Conservation (phyloP, 2,797 vertebrate genomes). For the Phoeniculus purpureus region DNA sequence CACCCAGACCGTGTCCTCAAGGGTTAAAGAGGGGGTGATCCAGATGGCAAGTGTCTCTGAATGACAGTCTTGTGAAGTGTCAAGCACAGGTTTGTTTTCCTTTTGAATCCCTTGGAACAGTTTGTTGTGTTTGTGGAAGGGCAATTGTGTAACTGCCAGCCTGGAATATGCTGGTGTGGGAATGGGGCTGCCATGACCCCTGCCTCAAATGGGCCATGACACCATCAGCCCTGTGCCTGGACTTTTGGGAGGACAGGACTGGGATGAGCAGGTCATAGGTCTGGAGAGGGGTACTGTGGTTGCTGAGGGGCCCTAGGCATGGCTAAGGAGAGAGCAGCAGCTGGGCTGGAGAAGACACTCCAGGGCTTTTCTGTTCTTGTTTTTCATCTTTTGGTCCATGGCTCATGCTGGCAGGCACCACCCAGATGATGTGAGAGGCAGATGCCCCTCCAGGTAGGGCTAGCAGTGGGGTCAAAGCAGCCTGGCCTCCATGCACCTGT, state of each 20-base stretch:
- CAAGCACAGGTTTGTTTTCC: not conserved
- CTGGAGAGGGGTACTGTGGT: too few relatives aligned
- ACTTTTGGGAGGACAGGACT: not conserved
- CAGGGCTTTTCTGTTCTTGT: not conserved
- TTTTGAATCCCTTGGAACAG: not conserved
- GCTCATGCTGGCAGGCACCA: not conserved
- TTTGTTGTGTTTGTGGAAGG: conserved; percentile 15
- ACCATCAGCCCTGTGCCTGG: not conserved
- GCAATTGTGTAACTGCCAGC: not conserved
- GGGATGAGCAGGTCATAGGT: not conserved
- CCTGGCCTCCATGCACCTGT: not conserved
- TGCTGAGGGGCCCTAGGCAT: accelerated
- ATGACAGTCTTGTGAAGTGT: not conserved
- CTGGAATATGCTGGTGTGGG: not conserved
- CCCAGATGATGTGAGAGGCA: not conserved
- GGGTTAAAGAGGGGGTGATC: not conserved
- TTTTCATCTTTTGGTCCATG: not conserved
- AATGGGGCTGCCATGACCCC: not conserved
- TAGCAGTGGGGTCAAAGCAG: not conserved
- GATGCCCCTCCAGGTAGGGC: not conserved
- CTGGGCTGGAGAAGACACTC: accelerated
- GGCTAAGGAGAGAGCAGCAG: not conserved
- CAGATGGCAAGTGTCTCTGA: not conserved
- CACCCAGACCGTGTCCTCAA: accelerated
- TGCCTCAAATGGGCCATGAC: not conserved